Conservation (phyloP, 1,140 invertebrate genomes). For the Trissolcus basalis region DNA sequence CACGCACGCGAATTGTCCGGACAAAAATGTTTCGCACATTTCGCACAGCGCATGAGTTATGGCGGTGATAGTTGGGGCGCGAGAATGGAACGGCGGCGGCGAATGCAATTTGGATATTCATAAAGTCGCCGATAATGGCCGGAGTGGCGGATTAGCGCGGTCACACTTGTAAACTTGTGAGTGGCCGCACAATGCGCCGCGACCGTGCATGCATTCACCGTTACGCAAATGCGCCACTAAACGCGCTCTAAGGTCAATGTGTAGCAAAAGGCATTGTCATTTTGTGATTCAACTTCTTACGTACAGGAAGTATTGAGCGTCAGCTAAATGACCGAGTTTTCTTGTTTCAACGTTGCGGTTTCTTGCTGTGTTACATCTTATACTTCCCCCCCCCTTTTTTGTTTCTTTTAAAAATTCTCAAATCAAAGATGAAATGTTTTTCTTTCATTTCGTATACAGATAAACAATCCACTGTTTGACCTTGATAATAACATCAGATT, state of each 20-base stretch:
- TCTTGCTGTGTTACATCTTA: no score
- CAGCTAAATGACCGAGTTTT: constrained; percentile 13
- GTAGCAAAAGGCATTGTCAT: constrained; percentile 43
- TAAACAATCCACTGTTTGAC: no score
- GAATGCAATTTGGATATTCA: constrained; percentile 65
- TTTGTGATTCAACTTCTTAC: constrained; percentile 6
- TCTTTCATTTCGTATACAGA: no score
- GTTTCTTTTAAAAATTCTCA: not conserved
- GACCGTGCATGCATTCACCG: constrained; percentile 64
- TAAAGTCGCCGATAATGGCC: constrained; percentile 55
- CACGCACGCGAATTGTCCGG: no score
- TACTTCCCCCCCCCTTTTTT: no score
- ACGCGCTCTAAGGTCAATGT: constrained; percentile 45
- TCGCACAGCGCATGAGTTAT: constrained; percentile 50
- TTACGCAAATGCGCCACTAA: constrained; percentile 66
- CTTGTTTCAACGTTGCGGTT: not conserved
- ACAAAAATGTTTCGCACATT: no score
- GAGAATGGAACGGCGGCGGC: no score
- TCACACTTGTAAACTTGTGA: constrained; percentile 59
- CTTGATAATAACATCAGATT: not conserved
- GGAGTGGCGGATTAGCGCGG: constrained; percentile 16
- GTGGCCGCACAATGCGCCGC: constrained; percentile 37
- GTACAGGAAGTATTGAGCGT: not conserved
- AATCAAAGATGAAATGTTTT: not conserved
- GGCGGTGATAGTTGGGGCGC: constrained; percentile 35